Evolutionary conservation across 1,140 invertebrate genomes (phyloP).

Genomic region (Aphelenchoides besseyi): DNA sequence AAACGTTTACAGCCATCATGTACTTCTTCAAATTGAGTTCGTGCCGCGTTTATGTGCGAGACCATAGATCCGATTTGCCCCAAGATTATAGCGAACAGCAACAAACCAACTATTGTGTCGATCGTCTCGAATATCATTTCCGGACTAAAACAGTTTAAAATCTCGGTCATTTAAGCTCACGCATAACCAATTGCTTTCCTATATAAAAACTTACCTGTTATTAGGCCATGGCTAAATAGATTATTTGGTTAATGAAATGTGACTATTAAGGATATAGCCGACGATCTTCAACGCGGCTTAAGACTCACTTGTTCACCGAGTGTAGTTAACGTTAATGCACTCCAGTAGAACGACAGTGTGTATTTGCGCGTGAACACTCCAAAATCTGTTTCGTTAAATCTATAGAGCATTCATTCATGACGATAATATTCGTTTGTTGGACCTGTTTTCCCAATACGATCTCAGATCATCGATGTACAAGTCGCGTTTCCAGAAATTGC

Average conservation of each 20-base stretch:
- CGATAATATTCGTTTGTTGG: no score
- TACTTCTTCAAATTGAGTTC: constrained; percentile 84
- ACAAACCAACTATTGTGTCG: constrained; percentile 79
- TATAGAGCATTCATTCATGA: no score
- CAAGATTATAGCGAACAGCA: constrained; percentile 79
- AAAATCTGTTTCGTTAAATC: constrained; percentile 35
- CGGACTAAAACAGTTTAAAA: not conserved
- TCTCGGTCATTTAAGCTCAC: no score
- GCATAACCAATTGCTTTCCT: constrained; percentile 59
- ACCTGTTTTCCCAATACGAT: not conserved
- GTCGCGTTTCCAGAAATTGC: constrained; percentile 14
- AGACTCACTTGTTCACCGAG: constrained; percentile 70
- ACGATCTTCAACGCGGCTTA: no score
- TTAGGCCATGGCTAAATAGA: constrained; percentile 67
- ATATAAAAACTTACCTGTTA: constrained; percentile 80
- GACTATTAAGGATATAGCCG: no score
- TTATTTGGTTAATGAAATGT: constrained; percentile 2
- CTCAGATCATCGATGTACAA: constrained; percentile 27
- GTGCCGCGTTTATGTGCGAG: constrained; percentile 86
- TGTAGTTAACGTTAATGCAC: constrained; percentile 84
- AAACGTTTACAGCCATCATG: constrained; percentile 94
- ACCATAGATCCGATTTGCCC: constrained; percentile 91
- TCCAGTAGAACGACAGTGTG: constrained; percentile 87
- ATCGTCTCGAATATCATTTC: constrained; percentile 69
- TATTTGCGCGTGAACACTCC: constrained; percentile 60